phyloP scores from a whole-genome alignment of 1,140 invertebrate species.

The Drosophila nikananu region DNA sequence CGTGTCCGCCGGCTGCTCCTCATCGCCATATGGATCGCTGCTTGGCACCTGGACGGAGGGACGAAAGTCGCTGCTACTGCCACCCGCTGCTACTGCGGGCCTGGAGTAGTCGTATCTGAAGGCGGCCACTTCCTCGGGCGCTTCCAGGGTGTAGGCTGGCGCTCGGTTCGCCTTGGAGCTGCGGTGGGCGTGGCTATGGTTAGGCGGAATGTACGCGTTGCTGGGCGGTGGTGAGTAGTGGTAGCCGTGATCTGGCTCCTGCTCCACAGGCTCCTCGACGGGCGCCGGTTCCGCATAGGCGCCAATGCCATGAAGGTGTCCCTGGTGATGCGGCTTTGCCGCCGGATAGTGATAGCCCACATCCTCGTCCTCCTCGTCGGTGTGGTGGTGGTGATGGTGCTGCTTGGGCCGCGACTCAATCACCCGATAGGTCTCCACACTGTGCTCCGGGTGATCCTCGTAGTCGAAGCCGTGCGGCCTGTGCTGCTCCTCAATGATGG shows the following conservation, averaged over 20 bases:
- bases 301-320: conserved; percentile 20
- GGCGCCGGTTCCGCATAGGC: conserved; percentile 66
- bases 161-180: conserved; percentile 33
- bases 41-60: conserved; percentile 54
- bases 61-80: conserved; percentile 37
- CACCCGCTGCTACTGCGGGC: background rate
- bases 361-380: conserved; percentile 42
- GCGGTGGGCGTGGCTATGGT: conserved; percentile 19
- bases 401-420: conserved; percentile 57
- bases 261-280: conserved; percentile 62
- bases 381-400: conserved; percentile 36
- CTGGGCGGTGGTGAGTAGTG: conserved; percentile 50
- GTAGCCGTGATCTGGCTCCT: conserved; percentile 51
- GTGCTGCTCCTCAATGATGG: conserved; percentile 72
- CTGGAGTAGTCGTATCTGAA: conserved; percentile 44
- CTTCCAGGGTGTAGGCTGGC: conserved; percentile 62
- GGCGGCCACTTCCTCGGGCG: conserved; percentile 51
- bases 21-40: conserved; percentile 51
- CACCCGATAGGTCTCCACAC: conserved; percentile 66
- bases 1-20: conserved; percentile 37
- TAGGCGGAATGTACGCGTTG: conserved; percentile 28
- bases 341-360: conserved; percentile 54
- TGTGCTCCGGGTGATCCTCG: conserved; percentile 46
- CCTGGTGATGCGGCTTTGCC: conserved; percentile 8
- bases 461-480: conserved; percentile 44